Conservation (phyloP, 2,797 vertebrate species). For the Sebastes kiyomatsui region DNA sequence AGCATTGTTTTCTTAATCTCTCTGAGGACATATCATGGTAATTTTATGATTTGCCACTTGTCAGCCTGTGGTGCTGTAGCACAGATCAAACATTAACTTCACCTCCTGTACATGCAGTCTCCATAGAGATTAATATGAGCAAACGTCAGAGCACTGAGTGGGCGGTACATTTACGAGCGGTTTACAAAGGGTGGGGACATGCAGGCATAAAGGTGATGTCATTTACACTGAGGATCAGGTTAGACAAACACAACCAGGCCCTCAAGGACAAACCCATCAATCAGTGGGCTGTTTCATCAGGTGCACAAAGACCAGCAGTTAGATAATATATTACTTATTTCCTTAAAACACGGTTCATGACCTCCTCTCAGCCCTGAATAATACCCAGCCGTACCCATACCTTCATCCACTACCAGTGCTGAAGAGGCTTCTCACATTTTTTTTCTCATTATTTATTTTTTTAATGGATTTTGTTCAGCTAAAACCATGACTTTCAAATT, state of each 20-base stretch:
- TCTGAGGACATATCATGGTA: no score
- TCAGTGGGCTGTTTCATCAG: background rate
- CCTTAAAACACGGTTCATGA: background rate
- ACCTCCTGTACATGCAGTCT: background rate
- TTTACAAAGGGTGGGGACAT: slow-evolving; percentile 26
- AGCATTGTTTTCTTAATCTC: no score
- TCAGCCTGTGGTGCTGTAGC: background rate
- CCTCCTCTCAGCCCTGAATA: background rate
- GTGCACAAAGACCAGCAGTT: background rate
- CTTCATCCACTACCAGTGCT: background rate
- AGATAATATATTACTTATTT: background rate
- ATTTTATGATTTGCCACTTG: background rate
- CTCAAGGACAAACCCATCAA: background rate
- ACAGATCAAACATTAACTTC: background rate
- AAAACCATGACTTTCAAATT: background rate
- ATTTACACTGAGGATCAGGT: background rate
- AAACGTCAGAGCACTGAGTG: background rate
- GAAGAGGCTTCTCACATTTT: background rate
- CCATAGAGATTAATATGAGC: background rate
- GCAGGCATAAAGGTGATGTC: background rate
- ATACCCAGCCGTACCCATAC: background rate
- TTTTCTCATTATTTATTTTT: background rate
- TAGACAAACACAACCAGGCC: background rate
- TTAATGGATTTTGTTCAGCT: background rate
- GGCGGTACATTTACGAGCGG: background rate